Evolutionary conservation across 2,113 vertebrate species (phyloP).

Genomic region (Apus apus): DNA sequence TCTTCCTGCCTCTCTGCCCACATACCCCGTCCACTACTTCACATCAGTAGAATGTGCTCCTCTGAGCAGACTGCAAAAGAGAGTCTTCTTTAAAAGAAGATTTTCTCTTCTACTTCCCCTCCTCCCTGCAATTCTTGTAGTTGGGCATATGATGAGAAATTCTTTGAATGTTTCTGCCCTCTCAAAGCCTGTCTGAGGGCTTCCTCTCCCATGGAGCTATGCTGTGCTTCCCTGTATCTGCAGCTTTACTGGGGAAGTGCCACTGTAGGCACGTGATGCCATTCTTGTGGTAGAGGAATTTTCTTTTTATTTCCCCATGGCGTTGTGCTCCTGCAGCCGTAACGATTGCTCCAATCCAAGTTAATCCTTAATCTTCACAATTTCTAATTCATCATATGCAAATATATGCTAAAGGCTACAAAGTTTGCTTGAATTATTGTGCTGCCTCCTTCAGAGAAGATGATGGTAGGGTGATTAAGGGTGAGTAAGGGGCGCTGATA

Average conservation of each 20-base stretch:
- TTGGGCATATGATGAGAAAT: not conserved
- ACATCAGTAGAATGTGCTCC: not conserved
- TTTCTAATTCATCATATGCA: not conserved
- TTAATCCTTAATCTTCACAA: not conserved
- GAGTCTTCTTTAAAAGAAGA: not conserved
- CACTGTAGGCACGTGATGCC: fast-evolving
- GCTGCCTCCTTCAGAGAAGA: not conserved
- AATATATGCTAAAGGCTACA: not conserved
- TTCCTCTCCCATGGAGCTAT: not conserved
- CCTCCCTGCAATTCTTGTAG: not conserved
- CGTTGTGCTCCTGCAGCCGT: not conserved
- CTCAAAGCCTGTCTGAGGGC: not conserved
- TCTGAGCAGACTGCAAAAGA: not conserved
- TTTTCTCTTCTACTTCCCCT: not conserved
- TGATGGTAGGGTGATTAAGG: not conserved
- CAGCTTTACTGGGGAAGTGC: not conserved
- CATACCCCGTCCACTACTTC: not conserved
- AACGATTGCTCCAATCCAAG: not conserved
- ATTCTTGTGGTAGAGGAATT: not conserved
- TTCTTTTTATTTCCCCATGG: not conserved
- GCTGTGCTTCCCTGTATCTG: not conserved
- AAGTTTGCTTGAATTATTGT: not conserved
- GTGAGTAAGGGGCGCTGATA: not conserved
- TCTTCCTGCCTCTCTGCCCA: not conserved
- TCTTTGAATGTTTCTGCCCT: not conserved